phyloP scores from a whole-genome alignment of 2,888 invertebrate genomes.

The Cryptops parisi region DNA sequence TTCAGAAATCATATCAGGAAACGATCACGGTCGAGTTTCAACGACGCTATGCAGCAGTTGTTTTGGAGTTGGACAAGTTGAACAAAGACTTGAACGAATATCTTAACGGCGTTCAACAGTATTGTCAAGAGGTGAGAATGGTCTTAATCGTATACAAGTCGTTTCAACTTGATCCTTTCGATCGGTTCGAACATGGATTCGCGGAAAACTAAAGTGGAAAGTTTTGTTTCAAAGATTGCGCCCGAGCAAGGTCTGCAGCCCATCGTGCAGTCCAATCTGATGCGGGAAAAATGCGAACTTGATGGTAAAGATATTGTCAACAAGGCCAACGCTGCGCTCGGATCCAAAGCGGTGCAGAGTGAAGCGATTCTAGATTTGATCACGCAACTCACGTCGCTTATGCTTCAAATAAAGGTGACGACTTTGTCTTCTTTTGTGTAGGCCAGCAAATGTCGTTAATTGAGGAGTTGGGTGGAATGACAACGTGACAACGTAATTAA shows the following conservation, averaged over 20 bases:
- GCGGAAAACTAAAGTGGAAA: neutral
- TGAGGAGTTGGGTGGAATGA: no score
- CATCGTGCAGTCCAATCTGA: slow-evolving; percentile 73
- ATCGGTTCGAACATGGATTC: neutral
- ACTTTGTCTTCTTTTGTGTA: neutral
- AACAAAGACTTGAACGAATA: slow-evolving; percentile 76
- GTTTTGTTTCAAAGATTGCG: slow-evolving; percentile 42
- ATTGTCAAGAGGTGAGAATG: slow-evolving; percentile 50
- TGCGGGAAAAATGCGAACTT: slow-evolving; percentile 71
- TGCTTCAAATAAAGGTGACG: slow-evolving; percentile 67
- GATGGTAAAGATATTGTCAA: slow-evolving; percentile 69
- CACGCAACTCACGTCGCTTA: slow-evolving; percentile 71
- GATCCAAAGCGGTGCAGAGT: slow-evolving; percentile 24
- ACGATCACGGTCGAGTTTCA: slow-evolving; percentile 75
- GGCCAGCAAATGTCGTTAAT: no score
- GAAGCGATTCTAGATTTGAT: slow-evolving; percentile 53
- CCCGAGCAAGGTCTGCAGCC: slow-evolving; percentile 70
- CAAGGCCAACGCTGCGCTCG: slow-evolving; percentile 24
- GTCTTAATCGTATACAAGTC: neutral
- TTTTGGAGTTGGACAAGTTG: slow-evolving; percentile 79
- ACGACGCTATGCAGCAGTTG: slow-evolving; percentile 65
- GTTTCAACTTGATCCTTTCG: slow-evolving; percentile 8
- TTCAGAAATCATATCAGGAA: slow-evolving; percentile 54
- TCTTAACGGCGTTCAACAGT: slow-evolving; percentile 67
- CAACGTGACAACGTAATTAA: no score